Conservation (phyloP, 37 sponge, comb jelly and placozoan genomes). For the Aphrocallistes beatrix region DNA sequence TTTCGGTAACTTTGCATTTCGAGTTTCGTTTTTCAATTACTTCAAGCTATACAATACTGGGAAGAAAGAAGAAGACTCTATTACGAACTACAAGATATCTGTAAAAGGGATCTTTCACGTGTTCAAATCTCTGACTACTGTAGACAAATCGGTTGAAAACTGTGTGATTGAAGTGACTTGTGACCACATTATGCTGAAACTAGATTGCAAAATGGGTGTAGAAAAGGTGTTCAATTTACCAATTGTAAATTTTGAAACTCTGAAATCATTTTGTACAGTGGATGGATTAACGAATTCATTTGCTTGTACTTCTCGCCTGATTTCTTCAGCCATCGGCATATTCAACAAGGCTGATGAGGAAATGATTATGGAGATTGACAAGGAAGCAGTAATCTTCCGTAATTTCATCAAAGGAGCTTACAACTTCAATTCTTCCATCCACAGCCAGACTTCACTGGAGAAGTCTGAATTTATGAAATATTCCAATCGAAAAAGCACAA, state of each 20-base stretch:
- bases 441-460: background rate
- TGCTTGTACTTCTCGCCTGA: background rate
- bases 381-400: background rate
- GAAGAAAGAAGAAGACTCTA: background rate
- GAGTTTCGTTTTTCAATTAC: background rate
- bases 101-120: background rate
- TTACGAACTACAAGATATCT: background rate
- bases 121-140: background rate
- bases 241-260: background rate
- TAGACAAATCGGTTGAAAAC: background rate
- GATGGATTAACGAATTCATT: background rate
- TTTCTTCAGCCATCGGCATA: conserved; percentile 5
- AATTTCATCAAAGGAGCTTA: background rate
- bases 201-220: background rate
- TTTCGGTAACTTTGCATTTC: background rate
- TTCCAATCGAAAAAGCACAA: background rate
- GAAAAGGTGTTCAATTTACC: background rate
- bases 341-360: background rate
- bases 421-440: background rate
- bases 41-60: background rate
- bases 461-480: background rate
- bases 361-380: background rate
- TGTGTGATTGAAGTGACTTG: background rate
- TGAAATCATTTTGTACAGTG: background rate
- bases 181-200: background rate